Evolutionary conservation across 2,113 vertebrate species (phyloP).

Genomic region (Macrotis lagotis): DNA sequence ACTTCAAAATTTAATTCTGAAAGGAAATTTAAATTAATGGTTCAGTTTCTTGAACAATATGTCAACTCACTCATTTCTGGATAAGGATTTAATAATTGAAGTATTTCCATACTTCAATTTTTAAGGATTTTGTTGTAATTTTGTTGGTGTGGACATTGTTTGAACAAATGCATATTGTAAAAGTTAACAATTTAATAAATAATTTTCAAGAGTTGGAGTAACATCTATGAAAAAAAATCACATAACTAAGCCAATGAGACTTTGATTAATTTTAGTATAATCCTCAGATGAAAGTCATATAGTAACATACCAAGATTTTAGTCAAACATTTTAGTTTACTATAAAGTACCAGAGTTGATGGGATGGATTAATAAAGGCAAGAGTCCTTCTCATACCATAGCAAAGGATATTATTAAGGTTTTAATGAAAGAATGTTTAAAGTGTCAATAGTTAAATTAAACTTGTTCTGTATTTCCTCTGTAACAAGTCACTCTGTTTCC

Average conservation of each 20-base stretch:
- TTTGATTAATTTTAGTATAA: not conserved
- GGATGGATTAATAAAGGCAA: not conserved
- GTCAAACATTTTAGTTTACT: not conserved
- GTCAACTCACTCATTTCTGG: not conserved
- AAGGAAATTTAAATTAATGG: not conserved
- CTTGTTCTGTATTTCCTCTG: not conserved
- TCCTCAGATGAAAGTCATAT: not conserved
- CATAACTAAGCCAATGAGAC: not conserved
- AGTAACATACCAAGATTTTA: not conserved
- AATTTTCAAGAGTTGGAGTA: not conserved
- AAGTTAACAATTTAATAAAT: not conserved
- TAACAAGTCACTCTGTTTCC: not conserved
- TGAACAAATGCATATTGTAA: not conserved
- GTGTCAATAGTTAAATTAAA: not conserved
- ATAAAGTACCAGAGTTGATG: not conserved
- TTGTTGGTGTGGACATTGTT: not conserved
- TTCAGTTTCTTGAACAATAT: not conserved
- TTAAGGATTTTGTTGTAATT: not conserved
- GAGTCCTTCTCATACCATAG: not conserved
- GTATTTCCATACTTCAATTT: not conserved
- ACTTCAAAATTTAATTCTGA: not conserved
- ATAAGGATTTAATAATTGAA: not conserved
- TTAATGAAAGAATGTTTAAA: not conserved
- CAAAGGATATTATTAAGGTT: not conserved
- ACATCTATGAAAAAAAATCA: not conserved